Percentiles rank a stretch among this genome's conserved stretches.
Conservation (phyloP, 2,113 vertebrate genomes). For the Myrmophylax atrothorax region DNA sequence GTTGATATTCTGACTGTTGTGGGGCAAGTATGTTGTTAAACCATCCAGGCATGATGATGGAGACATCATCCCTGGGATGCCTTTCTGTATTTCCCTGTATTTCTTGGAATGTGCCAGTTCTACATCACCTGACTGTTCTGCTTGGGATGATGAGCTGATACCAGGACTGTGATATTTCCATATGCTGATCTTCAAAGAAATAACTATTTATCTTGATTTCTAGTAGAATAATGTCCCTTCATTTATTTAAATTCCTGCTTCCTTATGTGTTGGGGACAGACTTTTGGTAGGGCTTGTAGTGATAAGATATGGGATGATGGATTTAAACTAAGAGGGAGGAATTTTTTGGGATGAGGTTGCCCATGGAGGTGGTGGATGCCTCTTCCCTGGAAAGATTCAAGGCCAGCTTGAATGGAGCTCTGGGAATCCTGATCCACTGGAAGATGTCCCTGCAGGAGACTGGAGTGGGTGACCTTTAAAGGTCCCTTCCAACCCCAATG, state of each 20-base stretch:
- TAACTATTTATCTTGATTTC: not conserved
- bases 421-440: not conserved
- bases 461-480: not conserved
- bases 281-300: not conserved
- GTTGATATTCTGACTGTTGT: not conserved
- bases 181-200: not conserved
- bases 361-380: not conserved
- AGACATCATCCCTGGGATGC: not conserved
- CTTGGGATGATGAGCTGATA: not conserved
- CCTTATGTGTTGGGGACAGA: not conserved
- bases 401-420: not conserved
- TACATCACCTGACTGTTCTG: not conserved
- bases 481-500: not conserved
- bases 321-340: not conserved
- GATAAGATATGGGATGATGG: fast-evolving
- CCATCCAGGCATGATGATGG: too few species aligned
- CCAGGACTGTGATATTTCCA: not conserved
- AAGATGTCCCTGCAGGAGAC: not conserved
- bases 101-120: not conserved
- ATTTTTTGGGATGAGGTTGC: not conserved
- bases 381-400: not conserved
- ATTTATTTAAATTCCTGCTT: not conserved
- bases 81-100: not conserved
- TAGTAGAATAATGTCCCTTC: not conserved
- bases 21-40: not conserved